phyloP scores from a whole-genome alignment of 1,140 invertebrate genomes.

The Physella acuta region DNA sequence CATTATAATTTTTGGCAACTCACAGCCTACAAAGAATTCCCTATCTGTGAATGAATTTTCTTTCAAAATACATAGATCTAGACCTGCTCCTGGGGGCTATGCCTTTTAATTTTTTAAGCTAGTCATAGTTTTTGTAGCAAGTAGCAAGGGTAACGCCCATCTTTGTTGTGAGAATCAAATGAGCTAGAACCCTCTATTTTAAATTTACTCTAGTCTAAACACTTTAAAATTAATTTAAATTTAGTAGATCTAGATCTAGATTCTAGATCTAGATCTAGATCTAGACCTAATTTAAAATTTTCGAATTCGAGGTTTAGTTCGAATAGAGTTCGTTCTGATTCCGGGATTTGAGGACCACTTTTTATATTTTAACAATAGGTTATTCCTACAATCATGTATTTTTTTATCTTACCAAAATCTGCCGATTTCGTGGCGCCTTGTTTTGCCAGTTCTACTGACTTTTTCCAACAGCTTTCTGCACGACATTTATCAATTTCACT shows the following conservation, averaged over 20 bases:
- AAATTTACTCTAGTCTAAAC: background rate
- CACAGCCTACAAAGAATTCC: background rate
- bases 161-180: background rate
- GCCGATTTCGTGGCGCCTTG: background rate
- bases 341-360: background rate
- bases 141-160: no score
- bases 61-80: background rate
- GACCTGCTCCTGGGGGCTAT: background rate
- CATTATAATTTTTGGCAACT: background rate
- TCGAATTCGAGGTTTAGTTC: background rate
- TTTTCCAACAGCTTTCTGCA: conserved; percentile 20
- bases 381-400: background rate
- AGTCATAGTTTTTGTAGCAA: no score
- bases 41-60: background rate
- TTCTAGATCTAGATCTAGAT: background rate
- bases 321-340: background rate
- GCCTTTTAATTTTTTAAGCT: no score
- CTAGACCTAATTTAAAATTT: background rate
- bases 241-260: background rate
- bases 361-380: background rate
- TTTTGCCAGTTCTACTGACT: conserved; percentile 14
- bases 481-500: conserved; percentile 18
- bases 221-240: background rate
- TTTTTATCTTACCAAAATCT: conserved; percentile 8
- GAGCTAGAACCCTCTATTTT: background rate